Evolutionary conservation across 2,797 vertebrate genomes (phyloP), one percentile per base, ranked within the genome.

Genomic region (Cyclopterus lumpus): DNA sequence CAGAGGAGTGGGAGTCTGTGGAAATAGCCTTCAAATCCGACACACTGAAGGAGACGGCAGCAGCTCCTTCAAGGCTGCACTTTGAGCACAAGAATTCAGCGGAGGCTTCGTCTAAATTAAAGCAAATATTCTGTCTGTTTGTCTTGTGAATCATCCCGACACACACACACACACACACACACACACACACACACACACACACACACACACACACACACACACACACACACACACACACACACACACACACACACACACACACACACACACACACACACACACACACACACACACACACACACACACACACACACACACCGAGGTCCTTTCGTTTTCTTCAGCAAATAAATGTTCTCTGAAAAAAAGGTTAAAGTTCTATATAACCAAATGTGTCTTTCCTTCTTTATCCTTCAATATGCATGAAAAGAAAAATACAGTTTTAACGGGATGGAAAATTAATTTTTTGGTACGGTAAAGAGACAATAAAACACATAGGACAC

Each of bases 1-100:
- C 76, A 80, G 66, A 78, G 81, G 58, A 83, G 88, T 88, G 79
- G 84, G 83, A 89, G 88, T 86, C 75, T 79, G 81, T 85, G 77
- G 73, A 89, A 86, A 89, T 75, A 83, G 83, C 87, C 87, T 87
- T 90, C 71, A 86, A 86, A 87, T 82, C 77, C 84, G 88, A 90
- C 84, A 83, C 69, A 12, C 46, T 55, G 66, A 90, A 84, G 83
- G 82, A 91, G 91, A 92, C 3, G 64, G 75, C 65, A 71, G 78
- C 28, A 48, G 73, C 79, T 87, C 74, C 66, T 84, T 88, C 84
- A 91, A 88, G 78, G 88, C 79, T 86, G 67, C 42, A 64, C 79
- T 86, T 69, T 40, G 70, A 87, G 62, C 62, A 66, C 75, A 83
- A 54, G 67, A 42, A 79, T 71, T 84, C 82, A 82, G 46, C 2